A percentile compares a stretch with the other conserved stretches of the same genome.
phyloP scores from a whole-genome alignment of 1,140 invertebrate genomes.

The Papilio glaucus region DNA sequence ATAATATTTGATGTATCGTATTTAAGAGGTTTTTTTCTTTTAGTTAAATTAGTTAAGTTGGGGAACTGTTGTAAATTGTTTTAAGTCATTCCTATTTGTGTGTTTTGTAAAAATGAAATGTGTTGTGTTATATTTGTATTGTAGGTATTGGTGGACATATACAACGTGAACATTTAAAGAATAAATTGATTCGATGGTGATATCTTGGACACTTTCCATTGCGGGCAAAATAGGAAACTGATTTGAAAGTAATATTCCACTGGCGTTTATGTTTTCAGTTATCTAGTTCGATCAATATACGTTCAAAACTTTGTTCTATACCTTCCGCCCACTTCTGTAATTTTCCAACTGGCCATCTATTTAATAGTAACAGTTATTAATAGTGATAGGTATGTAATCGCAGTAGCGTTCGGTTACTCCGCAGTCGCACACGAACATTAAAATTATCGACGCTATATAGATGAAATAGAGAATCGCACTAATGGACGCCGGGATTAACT shows the following conservation, averaged over 20 bases:
- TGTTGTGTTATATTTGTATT: neutral
- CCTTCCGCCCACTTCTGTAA: neutral
- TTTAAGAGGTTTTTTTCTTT: neutral
- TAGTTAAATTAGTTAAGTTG: neutral
- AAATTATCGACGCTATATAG: neutral
- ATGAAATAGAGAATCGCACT: too few relatives aligned
- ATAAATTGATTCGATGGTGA: neutral
- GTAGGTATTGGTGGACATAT: neutral
- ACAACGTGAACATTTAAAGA: neutral
- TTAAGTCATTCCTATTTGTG: conserved; percentile 13
- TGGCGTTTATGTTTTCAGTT: neutral
- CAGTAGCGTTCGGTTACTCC: neutral
- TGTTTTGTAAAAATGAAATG: neutral
- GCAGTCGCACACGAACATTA: neutral
- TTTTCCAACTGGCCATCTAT: neutral
- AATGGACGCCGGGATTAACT: too few relatives aligned
- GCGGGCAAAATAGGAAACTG: neutral
- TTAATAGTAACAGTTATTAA: neutral
- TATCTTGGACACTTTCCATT: neutral
- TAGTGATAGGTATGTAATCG: neutral
- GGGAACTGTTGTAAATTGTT: neutral
- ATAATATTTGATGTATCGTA: neutral
- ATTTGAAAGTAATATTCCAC: neutral
- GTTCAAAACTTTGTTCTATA: neutral
- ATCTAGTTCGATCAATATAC: neutral